Evolutionary conservation across 2,113 vertebrate genomes (phyloP), one percentile per base, ranked within the genome.

Genomic region (Sapajus apella): DNA sequence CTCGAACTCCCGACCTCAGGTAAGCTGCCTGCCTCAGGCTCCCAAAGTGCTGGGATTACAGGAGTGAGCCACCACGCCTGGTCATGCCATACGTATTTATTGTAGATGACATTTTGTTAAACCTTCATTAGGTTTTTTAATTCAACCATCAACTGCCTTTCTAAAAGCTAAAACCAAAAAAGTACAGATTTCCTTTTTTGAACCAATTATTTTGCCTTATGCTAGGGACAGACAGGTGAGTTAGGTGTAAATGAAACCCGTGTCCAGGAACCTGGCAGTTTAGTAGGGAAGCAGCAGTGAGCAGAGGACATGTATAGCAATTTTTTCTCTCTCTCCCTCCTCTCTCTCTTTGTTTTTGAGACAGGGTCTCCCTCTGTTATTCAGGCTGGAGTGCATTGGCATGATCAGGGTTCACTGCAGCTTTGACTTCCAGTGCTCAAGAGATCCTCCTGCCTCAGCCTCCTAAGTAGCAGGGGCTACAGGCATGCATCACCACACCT

Each of bases 81-180:
- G 52, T 52, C 8, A 43, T 56, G 10, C 14, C 1, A 35, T 27
- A 20, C 8, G 11, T 76, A 14, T 76, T 86, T n/a, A 37, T 37
- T 68, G 61, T 70, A 23, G 25, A 58, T 47, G 40, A 20, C n/a
- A 14, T 70, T 80, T 43, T 61, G 27, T 76, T 87, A 70, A 83
- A 55, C 52, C 8, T 82, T 83, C n/a, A 64, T 37, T 45, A 79
- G 14, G 4, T 64, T 64, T 64, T 87, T 91, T 45, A 72, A 77
- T 84, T 94, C 61, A 88, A 84, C 45, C 21, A 55, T 72, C 64
- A 40, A 55, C 92, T 80, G 9, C 35, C 47, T 45, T 79, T 77
- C 87, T 84, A 84, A 76, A 81, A 73, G 40, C 43, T 64, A 85
- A 87, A 75, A 75, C 1, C 72, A 76, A 94, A 56, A 55, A 72